A percentile compares a stretch with the other conserved stretches of the same genome.
Evolutionary conservation across 2,888 invertebrate species (phyloP).

Genomic region (Dicyrtoma fusca): DNA sequence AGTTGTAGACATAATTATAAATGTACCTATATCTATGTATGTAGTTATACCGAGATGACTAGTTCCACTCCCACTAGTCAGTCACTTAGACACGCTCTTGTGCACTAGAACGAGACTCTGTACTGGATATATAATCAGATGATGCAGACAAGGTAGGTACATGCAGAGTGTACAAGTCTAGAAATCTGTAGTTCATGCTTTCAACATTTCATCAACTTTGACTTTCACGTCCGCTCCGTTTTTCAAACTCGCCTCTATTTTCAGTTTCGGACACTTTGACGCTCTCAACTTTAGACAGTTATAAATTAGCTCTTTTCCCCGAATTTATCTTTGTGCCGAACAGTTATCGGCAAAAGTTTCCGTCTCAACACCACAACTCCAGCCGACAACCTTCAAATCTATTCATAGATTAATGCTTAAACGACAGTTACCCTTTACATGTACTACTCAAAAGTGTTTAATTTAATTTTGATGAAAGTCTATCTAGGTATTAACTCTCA

Average conservation of each 20-base stretch:
- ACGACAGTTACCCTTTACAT: no score
- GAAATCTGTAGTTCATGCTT: not conserved
- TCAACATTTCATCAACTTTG: constrained; percentile 36
- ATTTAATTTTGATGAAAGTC: no score
- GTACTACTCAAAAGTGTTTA: no score
- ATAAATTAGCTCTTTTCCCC: constrained; percentile 46
- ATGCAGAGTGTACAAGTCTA: not conserved
- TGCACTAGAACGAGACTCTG: no score
- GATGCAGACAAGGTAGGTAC: not conserved
- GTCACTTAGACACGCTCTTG: no score
- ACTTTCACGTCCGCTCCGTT: constrained; percentile 33
- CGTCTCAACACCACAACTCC: not conserved
- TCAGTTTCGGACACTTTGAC: constrained; percentile 33
- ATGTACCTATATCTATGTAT: not conserved
- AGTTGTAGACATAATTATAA: not conserved
- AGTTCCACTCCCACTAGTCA: no score
- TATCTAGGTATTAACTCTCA: no score
- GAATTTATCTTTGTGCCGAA: constrained; percentile 30
- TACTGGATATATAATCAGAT: not conserved
- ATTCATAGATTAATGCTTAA: no score
- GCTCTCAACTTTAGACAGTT: constrained; percentile 42
- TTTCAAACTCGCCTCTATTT: constrained; percentile 17
- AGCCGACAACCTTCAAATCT: no score
- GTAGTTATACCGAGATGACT: no score
- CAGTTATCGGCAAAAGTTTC: constrained; percentile 18